Evolutionary conservation across 2,888 invertebrate species (phyloP).

Genomic region (Chirona hameri): DNA sequence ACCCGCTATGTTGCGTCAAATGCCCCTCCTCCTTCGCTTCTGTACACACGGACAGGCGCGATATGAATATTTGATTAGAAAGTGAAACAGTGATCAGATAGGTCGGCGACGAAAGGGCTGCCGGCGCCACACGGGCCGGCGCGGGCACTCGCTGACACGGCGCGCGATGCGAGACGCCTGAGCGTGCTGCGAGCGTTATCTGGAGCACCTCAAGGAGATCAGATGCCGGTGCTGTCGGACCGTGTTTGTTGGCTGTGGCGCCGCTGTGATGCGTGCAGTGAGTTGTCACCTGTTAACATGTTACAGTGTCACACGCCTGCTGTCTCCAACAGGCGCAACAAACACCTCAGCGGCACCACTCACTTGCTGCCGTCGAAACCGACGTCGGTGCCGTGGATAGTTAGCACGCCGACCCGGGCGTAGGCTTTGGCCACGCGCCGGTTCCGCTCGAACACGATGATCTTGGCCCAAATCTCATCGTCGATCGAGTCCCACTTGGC

Average conservation of each 20-base stretch:
- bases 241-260: too few relatives aligned
- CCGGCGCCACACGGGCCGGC: neutral
- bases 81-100: neutral
- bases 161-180: neutral
- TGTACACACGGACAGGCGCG: neutral
- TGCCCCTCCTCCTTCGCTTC: too few relatives aligned
- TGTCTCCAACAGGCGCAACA: too few relatives aligned
- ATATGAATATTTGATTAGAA: neutral
- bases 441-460: slow-evolving; percentile 93
- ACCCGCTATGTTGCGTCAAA: too few relatives aligned
- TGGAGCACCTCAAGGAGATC: too few relatives aligned
- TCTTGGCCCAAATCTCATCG: slow-evolving; percentile 98
- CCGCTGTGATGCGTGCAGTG: too few relatives aligned
- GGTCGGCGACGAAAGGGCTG: neutral
- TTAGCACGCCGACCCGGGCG: slow-evolving; percentile 89
- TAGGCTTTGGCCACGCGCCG: slow-evolving; percentile 95
- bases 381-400: slow-evolving; percentile 91
- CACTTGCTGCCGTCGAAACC: slow-evolving; percentile 96
- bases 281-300: too few relatives aligned
- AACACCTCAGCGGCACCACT: slow-evolving; percentile 43
- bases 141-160: neutral
- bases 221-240: too few relatives aligned
- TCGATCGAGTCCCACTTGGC: slow-evolving; percentile 97
- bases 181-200: too few relatives aligned
- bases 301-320: too few relatives aligned